Evolutionary conservation across 2,797 vertebrate genomes (phyloP).

Genomic region (Hoplostethus mediterraneus): DNA sequence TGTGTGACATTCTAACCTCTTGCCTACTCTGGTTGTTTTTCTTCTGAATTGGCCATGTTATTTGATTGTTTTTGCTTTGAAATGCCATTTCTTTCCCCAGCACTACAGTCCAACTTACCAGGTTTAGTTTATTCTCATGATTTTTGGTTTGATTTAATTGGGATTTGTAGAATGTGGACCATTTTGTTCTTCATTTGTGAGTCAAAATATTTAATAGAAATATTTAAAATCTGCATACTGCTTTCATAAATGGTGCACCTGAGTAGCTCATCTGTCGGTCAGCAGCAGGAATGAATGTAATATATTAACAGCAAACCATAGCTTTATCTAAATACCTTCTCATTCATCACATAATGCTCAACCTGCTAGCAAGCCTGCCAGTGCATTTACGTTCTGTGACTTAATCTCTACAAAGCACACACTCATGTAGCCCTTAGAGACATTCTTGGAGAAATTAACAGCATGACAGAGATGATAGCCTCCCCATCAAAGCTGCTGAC

Average conservation of each 20-base stretch:
- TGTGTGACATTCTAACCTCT: conserved; percentile 69
- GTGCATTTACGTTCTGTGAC: background rate
- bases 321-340: background rate
- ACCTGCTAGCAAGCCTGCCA: background rate
- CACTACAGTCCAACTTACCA: background rate
- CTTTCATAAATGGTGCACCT: background rate
- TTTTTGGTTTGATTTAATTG: background rate
- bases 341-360: background rate
- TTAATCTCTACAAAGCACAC: background rate
- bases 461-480: background rate
- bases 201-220: background rate
- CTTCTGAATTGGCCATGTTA: conserved; percentile 7
- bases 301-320: background rate
- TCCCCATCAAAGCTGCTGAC: background rate
- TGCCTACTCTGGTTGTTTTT: conserved; percentile 64
- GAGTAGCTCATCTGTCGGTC: background rate
- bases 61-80: conserved; percentile 53
- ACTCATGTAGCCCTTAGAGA: too few relatives aligned
- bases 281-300: background rate
- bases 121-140: background rate
- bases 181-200: conserved; percentile 9
- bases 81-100: background rate
- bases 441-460: background rate
- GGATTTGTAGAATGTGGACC: background rate
- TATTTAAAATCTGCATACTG: background rate